Base-by-base conservation (phyloP, 2,888 invertebrate genomes). In the Nasonovia ribisnigri region DNA sequence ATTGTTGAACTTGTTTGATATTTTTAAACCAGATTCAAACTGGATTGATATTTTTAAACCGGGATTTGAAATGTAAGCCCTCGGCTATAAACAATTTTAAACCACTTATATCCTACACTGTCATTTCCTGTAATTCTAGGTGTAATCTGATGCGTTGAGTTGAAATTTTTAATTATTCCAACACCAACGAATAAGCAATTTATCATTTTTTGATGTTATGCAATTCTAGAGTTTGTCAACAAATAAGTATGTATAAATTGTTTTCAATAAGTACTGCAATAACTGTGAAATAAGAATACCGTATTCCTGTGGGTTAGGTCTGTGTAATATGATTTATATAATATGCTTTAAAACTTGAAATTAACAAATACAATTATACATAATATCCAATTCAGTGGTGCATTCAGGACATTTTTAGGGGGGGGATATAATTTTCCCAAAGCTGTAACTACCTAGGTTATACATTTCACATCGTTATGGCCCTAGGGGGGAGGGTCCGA, bases 21-120 rank as follows among this genome's bases (percentile, higher is more conserved):
- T 92, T 92, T 92, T 92, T 92, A 92, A 88, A 92, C 88, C 77
- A 88, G 43, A 88, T 92, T 84, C 84, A 88, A 89, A 89, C 92
- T 92, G 92, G 92, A 92, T 92, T 88, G 88, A 88, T 92, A 92
- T 88, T 88, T 89, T 92, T 92, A 92, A 88, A 92, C 92, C 84
- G 77, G 77, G 88, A 92, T 88, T 88, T 43, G 42, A 92, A 26
- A 84, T 84, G n/a, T 84, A 92, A 42, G 77, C 84, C 88, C 48
- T 51, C 87, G 84, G 92, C 88, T 88, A 92, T 89, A 89, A 89
- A 89, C 84, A 43, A 89, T 92, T 92, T 88, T 29, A 67, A 88
- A 88, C 91, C 91, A 46, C 86, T 86, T 86, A 86, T 60, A 86
- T 43, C 11, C 46, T 89, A 89, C 54, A 54, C 92, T 88, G 77